Evolutionary conservation across 2,888 invertebrate species (phyloP).

Genomic region (Xestoiulus laeticollis): DNA sequence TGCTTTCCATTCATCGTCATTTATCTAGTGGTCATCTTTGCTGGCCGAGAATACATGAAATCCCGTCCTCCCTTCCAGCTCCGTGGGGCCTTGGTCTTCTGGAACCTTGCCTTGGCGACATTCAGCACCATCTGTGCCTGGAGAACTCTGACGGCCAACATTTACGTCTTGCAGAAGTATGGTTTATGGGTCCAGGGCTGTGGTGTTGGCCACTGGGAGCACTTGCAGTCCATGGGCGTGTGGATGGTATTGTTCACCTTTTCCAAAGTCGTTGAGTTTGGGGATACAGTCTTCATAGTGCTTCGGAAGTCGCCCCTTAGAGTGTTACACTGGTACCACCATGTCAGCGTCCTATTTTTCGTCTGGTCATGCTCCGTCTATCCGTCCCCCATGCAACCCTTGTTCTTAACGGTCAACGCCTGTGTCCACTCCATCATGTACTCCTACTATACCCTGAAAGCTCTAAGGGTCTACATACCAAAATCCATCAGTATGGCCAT

Average conservation of each 20-base stretch:
- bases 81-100: not conserved
- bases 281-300: constrained; percentile 90
- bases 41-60: not conserved
- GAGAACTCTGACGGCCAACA: not conserved
- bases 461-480: not conserved
- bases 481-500: not conserved
- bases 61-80: not conserved
- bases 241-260: not conserved
- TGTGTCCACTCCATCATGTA: not conserved
- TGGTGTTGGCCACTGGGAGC: not conserved
- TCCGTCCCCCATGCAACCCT: not conserved
- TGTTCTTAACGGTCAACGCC: not conserved
- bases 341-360: constrained; percentile 65
- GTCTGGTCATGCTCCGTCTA: constrained; percentile 60
- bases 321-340: constrained; percentile 85
- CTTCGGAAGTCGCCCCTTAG: constrained; percentile 92
- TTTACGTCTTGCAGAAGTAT: not conserved
- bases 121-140: not conserved
- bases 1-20: not conserved
- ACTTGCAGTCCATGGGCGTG: not conserved
- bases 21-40: not conserved
- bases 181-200: not conserved
- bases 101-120: not conserved
- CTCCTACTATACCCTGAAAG: not conserved
- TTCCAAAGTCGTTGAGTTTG: constrained; percentile 62